phyloP scores from a whole-genome alignment of 2,797 vertebrate species.

The Halcyon badia region DNA sequence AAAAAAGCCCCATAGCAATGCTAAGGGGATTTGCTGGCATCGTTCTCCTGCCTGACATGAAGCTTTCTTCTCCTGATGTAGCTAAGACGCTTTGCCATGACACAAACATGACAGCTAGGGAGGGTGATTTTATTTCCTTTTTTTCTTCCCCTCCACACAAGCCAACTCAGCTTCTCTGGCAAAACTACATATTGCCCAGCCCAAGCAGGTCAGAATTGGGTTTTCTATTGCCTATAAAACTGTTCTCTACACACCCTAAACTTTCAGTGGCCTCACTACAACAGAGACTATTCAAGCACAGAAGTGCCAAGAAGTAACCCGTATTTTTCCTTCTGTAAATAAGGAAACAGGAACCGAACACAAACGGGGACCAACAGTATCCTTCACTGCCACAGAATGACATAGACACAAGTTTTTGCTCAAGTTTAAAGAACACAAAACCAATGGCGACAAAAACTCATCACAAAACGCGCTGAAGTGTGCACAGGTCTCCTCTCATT shows the following conservation, averaged over 20 bases:
- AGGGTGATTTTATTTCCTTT: background rate
- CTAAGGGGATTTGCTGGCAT: background rate
- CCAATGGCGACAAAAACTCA: background rate
- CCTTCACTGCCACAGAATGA: background rate
- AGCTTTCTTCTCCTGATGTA: background rate
- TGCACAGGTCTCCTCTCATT: background rate
- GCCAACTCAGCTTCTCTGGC: background rate
- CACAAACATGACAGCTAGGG: background rate
- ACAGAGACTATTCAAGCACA: background rate
- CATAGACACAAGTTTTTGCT: background rate
- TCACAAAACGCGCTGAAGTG: accelerated
- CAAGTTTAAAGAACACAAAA: background rate
- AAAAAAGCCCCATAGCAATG: background rate
- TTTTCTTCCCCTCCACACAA: background rate
- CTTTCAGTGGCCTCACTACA: background rate
- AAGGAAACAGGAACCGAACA: background rate
- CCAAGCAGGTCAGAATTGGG: background rate
- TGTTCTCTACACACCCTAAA: background rate
- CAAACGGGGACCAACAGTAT: background rate
- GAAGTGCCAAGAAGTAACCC: background rate
- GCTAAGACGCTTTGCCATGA: background rate
- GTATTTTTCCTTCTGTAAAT: background rate
- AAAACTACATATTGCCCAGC: background rate
- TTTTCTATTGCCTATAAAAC: background rate
- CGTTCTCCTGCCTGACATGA: accelerated